Conservation (phyloP, 1,140 invertebrate genomes). For the Aphis gossypii region DNA sequence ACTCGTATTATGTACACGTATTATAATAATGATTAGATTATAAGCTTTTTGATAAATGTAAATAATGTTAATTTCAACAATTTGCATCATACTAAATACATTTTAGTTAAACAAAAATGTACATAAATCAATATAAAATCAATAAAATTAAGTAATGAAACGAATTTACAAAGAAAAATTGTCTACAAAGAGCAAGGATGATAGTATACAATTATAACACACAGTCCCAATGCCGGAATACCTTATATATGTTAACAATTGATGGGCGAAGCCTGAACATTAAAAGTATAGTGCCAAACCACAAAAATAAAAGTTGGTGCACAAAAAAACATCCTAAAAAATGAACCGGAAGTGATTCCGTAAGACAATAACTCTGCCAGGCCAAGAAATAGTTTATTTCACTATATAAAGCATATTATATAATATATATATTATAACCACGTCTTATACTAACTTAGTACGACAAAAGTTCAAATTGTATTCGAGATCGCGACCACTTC, state of each 20-base stretch:
- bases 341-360: neutral
- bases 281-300: neutral
- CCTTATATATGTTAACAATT: neutral
- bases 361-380: neutral
- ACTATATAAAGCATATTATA: neutral
- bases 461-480: neutral
- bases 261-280: neutral
- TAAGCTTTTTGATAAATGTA: neutral
- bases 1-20: no score
- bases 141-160: neutral
- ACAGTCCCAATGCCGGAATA: neutral
- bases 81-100: neutral
- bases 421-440: neutral
- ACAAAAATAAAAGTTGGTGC: neutral
- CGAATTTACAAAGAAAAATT: neutral
- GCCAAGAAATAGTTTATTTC: conserved; percentile 6
- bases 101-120: neutral
- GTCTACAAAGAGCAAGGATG: neutral
- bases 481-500: neutral
- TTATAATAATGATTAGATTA: neutral
- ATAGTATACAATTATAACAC: neutral
- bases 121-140: neutral
- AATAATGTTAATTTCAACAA: neutral
- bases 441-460: neutral
- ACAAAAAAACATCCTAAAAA: neutral